phyloP scores from a whole-genome alignment of 2,888 invertebrate genomes.

The Phlogophora meticulosa region DNA sequence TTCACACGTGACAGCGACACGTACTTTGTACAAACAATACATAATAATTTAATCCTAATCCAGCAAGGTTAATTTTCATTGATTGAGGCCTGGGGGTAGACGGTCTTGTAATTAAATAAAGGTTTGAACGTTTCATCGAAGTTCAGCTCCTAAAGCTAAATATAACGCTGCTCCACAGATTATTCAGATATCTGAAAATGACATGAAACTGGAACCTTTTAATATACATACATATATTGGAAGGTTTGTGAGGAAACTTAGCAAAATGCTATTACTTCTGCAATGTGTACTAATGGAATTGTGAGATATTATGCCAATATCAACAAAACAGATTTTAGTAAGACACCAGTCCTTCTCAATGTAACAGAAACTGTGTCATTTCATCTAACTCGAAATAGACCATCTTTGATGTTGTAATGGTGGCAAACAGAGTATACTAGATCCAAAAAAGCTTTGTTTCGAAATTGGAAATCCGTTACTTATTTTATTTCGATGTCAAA shows the following conservation, averaged over 20 bases:
- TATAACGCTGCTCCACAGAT: conserved; percentile 9
- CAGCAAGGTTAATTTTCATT: conserved; percentile 52
- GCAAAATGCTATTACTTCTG: no score
- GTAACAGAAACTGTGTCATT: conserved; percentile 20
- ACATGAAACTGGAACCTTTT: background rate
- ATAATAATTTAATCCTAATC: conserved; percentile 61
- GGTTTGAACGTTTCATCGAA: conserved; percentile 5
- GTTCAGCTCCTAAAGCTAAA: background rate
- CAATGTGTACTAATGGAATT: conserved; percentile 26
- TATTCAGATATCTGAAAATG: background rate
- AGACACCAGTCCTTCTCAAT: background rate
- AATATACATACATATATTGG: background rate
- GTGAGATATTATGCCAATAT: conserved; percentile 39
- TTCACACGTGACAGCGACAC: conserved; percentile 64
- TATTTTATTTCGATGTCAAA: background rate
- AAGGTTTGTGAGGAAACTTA: background rate
- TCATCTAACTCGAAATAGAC: conserved; percentile 10
- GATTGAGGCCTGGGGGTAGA: conserved; percentile 17
- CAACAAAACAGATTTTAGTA: conserved; percentile 22
- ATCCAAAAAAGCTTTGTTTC: background rate
- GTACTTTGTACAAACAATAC: conserved; percentile 47
- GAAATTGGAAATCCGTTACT: conserved; percentile 3
- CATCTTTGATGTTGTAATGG: conserved; percentile 36
- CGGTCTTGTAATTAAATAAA: background rate
- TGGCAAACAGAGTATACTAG: conserved; percentile 2